phyloP scores from a whole-genome alignment of 2,888 invertebrate genomes.

The Amiota minor region DNA sequence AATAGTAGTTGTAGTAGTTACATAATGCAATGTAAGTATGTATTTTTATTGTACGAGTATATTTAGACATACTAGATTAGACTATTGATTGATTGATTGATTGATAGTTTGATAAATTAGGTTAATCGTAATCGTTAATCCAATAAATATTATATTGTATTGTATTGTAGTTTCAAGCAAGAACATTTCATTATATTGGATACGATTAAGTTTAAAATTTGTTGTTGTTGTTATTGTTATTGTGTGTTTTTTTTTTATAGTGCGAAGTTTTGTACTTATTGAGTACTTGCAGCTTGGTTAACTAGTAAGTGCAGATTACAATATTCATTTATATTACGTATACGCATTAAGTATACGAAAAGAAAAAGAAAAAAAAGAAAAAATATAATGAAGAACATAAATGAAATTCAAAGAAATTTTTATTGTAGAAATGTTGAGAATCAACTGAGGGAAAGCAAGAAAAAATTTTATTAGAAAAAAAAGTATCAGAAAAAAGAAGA shows the following conservation, averaged over 20 bases:
- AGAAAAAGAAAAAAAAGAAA: neutral
- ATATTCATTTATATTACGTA: slow-evolving; percentile 31
- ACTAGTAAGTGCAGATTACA: slow-evolving; percentile 64
- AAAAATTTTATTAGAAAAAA: too few relatives aligned
- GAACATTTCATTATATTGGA: slow-evolving; percentile 29
- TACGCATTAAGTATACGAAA: slow-evolving; percentile 3
- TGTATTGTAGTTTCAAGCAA: slow-evolving; percentile 58
- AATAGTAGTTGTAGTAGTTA: slow-evolving; percentile 34
- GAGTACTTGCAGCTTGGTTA: slow-evolving; percentile 59
- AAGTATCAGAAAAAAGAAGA: too few relatives aligned
- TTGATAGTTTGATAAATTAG: too few relatives aligned
- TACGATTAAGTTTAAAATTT: slow-evolving; percentile 16
- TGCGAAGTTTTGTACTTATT: slow-evolving; percentile 49
- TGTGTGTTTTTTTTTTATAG: slow-evolving; percentile 18
- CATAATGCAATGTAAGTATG: slow-evolving; percentile 47
- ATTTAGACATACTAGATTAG: slow-evolving; percentile 63
- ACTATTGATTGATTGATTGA: slow-evolving; percentile 21
- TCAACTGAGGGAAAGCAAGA: too few relatives aligned
- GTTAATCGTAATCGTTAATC: slow-evolving; percentile 37
- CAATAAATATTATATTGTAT: too few relatives aligned
- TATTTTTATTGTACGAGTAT: slow-evolving; percentile 39
- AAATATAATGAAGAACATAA: slow-evolving; percentile 26
- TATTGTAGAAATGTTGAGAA: too few relatives aligned
- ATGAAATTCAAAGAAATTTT: too few relatives aligned
- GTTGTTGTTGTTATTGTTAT: slow-evolving; percentile 12